Conservation (phyloP, 1,140 invertebrate species). For the Mercenaria mercenaria region DNA sequence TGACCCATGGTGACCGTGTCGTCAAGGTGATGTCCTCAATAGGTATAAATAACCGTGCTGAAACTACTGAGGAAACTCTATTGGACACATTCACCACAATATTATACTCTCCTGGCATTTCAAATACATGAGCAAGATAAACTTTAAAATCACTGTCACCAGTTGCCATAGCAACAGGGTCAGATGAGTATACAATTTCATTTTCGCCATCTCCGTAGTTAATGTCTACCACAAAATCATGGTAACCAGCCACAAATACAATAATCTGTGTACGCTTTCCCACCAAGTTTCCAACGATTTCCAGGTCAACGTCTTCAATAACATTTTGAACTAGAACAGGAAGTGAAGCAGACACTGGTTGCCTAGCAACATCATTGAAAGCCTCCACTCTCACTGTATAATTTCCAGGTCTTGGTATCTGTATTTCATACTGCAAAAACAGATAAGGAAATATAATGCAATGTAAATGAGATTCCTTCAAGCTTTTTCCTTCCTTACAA, state of each 20-base stretch:
- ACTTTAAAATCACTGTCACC: background rate
- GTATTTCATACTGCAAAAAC: slow-evolving; percentile 50
- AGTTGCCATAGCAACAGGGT: slow-evolving; percentile 18
- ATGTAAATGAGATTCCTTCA: background rate
- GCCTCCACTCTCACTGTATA: slow-evolving; percentile 39
- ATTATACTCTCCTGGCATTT: background rate
- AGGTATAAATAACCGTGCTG: slow-evolving; percentile 32
- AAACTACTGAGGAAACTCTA: slow-evolving; percentile 8
- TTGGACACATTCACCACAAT: slow-evolving; percentile 59
- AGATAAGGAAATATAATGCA: background rate
- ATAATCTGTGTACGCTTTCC: background rate
- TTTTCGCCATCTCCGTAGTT: slow-evolving; percentile 52
- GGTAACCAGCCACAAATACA: background rate
- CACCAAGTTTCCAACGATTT: slow-evolving; percentile 32
- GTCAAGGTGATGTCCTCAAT: slow-evolving; percentile 49
- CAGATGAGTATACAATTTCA: background rate
- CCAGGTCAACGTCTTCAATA: slow-evolving; percentile 10
- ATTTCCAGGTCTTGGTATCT: background rate
- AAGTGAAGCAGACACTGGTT: slow-evolving; percentile 5
- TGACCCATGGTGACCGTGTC: slow-evolving; percentile 33
- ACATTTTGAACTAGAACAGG: background rate
- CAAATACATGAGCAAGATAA: slow-evolving; percentile 12
- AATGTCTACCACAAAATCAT: slow-evolving; percentile 7
- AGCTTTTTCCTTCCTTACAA: background rate
- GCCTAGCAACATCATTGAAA: slow-evolving; percentile 44